Evolutionary conservation across 2,113 vertebrate species (phyloP).

Genomic region (Corythornis vintsioides): DNA sequence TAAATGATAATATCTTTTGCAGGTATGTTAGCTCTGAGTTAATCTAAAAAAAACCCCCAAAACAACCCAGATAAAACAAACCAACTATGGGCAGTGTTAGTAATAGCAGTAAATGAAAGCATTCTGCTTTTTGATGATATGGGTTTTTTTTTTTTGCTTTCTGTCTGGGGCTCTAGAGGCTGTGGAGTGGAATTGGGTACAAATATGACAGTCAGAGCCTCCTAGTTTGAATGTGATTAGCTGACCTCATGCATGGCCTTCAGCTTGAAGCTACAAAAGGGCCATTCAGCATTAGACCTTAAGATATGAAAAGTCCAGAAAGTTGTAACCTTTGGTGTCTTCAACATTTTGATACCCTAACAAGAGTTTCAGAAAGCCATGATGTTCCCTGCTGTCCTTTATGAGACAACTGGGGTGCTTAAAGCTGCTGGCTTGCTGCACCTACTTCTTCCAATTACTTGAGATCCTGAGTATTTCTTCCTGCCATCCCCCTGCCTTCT

Average conservation of each 20-base stretch:
- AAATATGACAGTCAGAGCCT: background rate
- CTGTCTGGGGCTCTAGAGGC: background rate
- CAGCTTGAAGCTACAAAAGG: background rate
- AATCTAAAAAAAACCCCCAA: background rate
- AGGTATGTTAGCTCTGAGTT: background rate
- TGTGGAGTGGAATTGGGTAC: background rate
- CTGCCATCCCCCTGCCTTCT: background rate
- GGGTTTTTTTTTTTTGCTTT: background rate
- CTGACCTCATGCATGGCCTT: background rate
- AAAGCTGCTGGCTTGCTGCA: background rate
- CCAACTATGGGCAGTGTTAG: background rate
- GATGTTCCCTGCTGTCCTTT: background rate
- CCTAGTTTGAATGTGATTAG: background rate
- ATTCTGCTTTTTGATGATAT: background rate
- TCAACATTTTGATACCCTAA: background rate
- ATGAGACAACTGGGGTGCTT: fast-evolving
- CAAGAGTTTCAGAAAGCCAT: background rate
- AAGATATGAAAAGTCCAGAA: background rate
- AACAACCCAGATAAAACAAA: background rate
- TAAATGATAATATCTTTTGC: background rate
- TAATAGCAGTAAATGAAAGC: background rate
- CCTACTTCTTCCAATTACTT: background rate
- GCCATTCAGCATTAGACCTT: background rate
- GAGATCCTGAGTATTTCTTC: background rate
- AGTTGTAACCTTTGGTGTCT: background rate